Evolutionary conservation across 1,140 invertebrate species (phyloP).

Genomic region (Lordiphosa clarofinis): DNA sequence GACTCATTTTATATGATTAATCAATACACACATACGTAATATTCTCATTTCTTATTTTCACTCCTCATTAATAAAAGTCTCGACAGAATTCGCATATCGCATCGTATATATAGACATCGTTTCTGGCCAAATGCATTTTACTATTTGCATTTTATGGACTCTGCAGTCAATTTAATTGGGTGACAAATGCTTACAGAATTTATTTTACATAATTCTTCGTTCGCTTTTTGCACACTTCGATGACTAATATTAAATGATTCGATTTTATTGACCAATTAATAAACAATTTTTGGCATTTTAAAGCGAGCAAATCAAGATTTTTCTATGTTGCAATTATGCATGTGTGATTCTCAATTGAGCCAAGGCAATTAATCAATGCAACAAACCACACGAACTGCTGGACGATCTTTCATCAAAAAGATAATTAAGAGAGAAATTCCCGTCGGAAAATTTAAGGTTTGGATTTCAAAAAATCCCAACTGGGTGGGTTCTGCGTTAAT

Average conservation of each 20-base stretch:
- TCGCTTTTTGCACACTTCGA: conserved; percentile 47
- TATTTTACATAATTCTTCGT: conserved; percentile 49
- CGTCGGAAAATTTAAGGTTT: too few relatives aligned
- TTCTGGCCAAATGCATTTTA: conserved; percentile 25
- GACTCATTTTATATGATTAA: conserved; percentile 48
- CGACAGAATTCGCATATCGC: conserved; percentile 22
- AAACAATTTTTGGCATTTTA: conserved; percentile 46
- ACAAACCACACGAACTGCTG: too few relatives aligned
- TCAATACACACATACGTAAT: conserved; percentile 17
- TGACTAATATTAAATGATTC: conserved; percentile 75
- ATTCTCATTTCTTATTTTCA: conserved; percentile 67
- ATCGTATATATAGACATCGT: conserved; percentile 42
- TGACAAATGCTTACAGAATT: conserved; percentile 74
- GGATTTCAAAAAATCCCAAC: too few relatives aligned
- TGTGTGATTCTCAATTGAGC: conserved; percentile 65
- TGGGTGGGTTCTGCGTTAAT: too few relatives aligned
- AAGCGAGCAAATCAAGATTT: conserved; percentile 17
- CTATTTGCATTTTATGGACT: conserved; percentile 30
- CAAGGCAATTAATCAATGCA: conserved; percentile 59
- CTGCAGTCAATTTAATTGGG: conserved; percentile 72
- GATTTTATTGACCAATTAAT: conserved; percentile 74
- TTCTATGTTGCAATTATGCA: conserved; percentile 34
- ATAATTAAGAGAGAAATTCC: too few relatives aligned
- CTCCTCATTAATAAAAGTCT: conserved; percentile 77
- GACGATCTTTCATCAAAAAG: too few relatives aligned